Evolutionary conservation across 2,113 vertebrate genomes (phyloP), one percentile per base, ranked within the genome.

Genomic region (Corythornis cristatus): DNA sequence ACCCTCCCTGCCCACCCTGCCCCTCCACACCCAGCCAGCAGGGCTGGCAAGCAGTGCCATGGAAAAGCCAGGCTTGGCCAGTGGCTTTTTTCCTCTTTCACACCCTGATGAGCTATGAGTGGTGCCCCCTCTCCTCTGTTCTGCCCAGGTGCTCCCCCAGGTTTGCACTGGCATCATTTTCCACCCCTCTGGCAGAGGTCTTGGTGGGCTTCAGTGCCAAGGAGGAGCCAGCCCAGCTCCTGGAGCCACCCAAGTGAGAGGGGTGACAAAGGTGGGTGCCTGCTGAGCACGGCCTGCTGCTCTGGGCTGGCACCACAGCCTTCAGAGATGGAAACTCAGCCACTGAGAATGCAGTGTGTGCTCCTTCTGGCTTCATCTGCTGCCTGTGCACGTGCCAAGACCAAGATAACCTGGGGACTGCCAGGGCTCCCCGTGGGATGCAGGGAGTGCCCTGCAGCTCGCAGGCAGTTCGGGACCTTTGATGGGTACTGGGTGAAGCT

Each of bases 11-110:
- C 12, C 53, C 35, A 10, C 26, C 33, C 75, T 43, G 80, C 21
- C 46, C 33, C 14, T 35, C 40, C 80, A 10, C 5, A 2, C 8
- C 0, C 0, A 26, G 10, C 1, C 64, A 86, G 58, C 70, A 61
- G 25, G 31, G 42, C 57, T 56, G 6, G 1, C 12, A 46, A 61
- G 22, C 50, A 6, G 3, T 20, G 18, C 51, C 40, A 40, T 0
- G 0, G 25, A 31, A 53, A 70, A 31, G 11, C 3, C 2, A n/a
- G 7, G 40, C 46, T 20, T 18, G 45, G 28, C n/a, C 2, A 7
- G 57, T 0, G 3, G 5, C 18, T 61, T 17, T 48, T 48, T 31
- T 65, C 56, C 35, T 53, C 65, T 37, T 50, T 60, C 74, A 54
- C 16, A 58, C 11, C 28, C 66, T 51, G 33, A 15, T 12, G 45